Evolutionary conservation across 1,140 invertebrate species (phyloP).

Genomic region (Bombus confusus): DNA sequence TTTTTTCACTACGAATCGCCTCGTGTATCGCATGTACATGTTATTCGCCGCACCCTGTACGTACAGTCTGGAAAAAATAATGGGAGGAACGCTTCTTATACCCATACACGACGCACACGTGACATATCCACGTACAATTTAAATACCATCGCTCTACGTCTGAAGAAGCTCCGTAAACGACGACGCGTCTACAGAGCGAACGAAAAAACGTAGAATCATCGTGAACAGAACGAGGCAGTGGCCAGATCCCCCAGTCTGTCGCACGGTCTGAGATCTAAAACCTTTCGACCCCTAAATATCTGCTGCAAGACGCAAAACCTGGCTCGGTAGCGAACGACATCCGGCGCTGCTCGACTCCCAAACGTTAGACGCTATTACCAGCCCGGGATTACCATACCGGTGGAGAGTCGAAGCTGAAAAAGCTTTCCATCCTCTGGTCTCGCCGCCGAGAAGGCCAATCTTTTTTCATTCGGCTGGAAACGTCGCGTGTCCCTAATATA

Average conservation of each 20-base stretch:
- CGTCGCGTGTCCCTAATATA: constrained; percentile 34
- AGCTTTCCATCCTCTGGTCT: not conserved
- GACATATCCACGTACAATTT: too few species aligned
- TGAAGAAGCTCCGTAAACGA: too few species aligned
- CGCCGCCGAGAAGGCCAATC: not conserved
- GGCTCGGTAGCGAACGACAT: not conserved
- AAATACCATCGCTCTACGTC: too few species aligned
- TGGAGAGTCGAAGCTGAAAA: not conserved
- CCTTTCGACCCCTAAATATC: not conserved
- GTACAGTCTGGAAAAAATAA: too few species aligned
- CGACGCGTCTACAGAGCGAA: too few species aligned
- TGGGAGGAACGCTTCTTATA: too few species aligned
- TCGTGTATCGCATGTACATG: rapidly evolving
- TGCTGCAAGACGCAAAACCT: not conserved
- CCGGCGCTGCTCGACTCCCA: not conserved
- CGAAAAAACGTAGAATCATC: too few species aligned
- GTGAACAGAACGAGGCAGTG: too few species aligned
- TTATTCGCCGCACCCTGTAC: too few species aligned
- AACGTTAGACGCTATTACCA: not conserved
- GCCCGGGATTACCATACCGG: not conserved
- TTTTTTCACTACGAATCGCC: too few species aligned
- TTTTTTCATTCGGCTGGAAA: constrained; percentile 21
- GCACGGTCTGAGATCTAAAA: not conserved
- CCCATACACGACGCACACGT: too few species aligned
- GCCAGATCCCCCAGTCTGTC: too few species aligned